A percentile compares a stretch with the other conserved stretches of the same genome.
Conservation (phyloP, 2,113 vertebrate genomes). For the Asarcornis scutulata region DNA sequence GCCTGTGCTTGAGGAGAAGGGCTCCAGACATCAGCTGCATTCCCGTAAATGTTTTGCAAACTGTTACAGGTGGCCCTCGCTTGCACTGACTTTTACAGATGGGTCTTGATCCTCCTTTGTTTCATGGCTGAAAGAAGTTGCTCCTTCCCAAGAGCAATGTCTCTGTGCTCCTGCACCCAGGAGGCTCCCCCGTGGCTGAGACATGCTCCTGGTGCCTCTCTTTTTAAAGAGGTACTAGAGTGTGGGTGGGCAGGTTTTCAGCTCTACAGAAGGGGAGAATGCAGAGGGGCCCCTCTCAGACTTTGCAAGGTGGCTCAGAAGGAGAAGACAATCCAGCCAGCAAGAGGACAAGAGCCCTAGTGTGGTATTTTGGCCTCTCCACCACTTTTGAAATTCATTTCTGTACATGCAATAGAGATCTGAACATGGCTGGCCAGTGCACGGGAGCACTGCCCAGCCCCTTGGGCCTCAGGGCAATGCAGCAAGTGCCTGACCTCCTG, state of each 20-base stretch:
- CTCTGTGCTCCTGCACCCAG: fast-evolving
- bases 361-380: not conserved
- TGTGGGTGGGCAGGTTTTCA: not conserved
- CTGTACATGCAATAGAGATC: too few relatives aligned
- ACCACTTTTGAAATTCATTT: not conserved
- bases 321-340: not conserved
- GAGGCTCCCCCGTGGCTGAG: not conserved
- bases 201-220: not conserved
- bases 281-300: not conserved
- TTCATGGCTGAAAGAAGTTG: not conserved
- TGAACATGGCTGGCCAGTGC: not conserved
- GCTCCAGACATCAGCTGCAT: not conserved
- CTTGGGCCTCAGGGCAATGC: fast-evolving
- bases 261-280: not conserved
- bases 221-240: not conserved
- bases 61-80: not conserved
- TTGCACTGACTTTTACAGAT: not conserved
- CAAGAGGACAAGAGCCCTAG: not conserved
- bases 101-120: fast-evolving
- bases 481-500: not conserved
- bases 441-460: not conserved
- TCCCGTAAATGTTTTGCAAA: not conserved
- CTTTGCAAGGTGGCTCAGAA: not conserved
- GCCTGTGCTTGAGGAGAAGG: not conserved
- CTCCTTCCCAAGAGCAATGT: not conserved